Conservation (phyloP, 2,797 vertebrate genomes). For the Bradypus variegatus region DNA sequence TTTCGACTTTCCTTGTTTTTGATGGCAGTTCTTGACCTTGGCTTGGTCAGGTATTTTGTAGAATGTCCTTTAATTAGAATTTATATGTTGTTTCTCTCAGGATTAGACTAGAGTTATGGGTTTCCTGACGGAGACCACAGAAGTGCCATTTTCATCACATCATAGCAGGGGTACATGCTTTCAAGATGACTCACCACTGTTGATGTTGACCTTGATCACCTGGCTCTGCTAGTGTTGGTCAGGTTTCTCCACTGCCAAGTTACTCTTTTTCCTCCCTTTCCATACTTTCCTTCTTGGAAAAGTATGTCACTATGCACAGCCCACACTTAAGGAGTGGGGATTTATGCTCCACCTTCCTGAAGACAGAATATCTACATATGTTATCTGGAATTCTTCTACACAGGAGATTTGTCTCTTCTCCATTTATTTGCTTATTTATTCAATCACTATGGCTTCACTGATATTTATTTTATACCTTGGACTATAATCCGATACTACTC, state of each 20-base stretch:
- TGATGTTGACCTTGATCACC: background rate
- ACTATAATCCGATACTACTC: background rate
- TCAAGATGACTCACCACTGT: background rate
- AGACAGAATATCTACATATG: background rate
- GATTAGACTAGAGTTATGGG: background rate
- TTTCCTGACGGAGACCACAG: background rate
- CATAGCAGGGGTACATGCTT: background rate
- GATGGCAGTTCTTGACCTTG: background rate
- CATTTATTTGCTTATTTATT: background rate
- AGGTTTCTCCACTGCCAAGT: background rate
- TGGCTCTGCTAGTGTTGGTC: background rate
- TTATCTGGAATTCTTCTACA: background rate
- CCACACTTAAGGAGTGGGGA: background rate
- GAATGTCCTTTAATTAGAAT: background rate
- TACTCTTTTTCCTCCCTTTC: background rate
- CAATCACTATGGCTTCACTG: background rate
- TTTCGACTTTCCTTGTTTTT: background rate
- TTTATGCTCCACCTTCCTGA: background rate
- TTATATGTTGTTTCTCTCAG: background rate
- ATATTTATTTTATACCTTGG: conserved; percentile 7
- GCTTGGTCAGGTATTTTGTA: background rate
- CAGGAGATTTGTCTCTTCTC: background rate
- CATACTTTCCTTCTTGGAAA: background rate
- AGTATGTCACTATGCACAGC: background rate
- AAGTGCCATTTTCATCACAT: background rate